Evolutionary conservation across 2,888 invertebrate genomes (phyloP).

Genomic region (Chrysolina oricalcia): DNA sequence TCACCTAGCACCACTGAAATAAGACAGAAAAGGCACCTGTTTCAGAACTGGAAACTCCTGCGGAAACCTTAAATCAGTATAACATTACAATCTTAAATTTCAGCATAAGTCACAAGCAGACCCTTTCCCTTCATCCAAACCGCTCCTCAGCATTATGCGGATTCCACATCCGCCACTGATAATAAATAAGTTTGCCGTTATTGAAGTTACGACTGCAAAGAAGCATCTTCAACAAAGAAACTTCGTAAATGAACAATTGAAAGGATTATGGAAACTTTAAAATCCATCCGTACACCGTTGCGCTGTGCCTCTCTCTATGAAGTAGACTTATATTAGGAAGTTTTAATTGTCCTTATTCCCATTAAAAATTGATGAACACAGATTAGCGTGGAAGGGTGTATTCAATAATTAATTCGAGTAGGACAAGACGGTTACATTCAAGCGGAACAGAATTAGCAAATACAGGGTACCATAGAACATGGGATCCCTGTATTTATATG

Average conservation of each 20-base stretch:
- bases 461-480: conserved; percentile 4
- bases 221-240: conserved; percentile 58
- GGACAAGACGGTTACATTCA: conserved; percentile 11
- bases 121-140: not conserved
- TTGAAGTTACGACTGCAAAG: conserved; percentile 51
- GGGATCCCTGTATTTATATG: too few species aligned
- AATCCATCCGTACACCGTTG: conserved; percentile 52
- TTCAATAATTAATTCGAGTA: conserved; percentile 49
- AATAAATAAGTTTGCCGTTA: conserved; percentile 53
- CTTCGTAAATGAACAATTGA: conserved; percentile 63
- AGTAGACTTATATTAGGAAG: conserved; percentile 64
- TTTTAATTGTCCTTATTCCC: conserved; percentile 65
- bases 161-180: conserved; percentile 46
- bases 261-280: conserved; percentile 62
- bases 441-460: not conserved
- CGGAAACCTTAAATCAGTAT: conserved; percentile 20
- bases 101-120: not conserved
- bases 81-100: not conserved
- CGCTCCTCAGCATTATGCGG: conserved; percentile 17
- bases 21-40: not conserved
- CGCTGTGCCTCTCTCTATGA: conserved; percentile 55
- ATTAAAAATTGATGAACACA: conserved; percentile 66
- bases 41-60: not conserved
- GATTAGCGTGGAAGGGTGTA: conserved; percentile 59
- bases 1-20: too few species aligned